phyloP scores from a whole-genome alignment of 37 sponge, comb jelly and placozoan species.

The Lycopodina hypogea region DNA sequence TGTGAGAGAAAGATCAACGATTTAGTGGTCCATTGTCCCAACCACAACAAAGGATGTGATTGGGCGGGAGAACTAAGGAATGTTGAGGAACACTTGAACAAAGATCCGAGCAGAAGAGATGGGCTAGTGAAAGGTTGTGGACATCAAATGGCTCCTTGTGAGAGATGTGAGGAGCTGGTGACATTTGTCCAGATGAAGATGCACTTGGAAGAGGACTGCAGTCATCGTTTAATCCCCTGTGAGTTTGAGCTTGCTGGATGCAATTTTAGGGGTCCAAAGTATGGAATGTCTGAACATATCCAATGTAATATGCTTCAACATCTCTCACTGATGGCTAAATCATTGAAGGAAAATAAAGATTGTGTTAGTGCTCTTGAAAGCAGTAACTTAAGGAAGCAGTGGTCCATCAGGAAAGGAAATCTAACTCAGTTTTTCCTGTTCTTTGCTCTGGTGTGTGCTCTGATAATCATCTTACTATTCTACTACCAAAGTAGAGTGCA shows the following conservation, averaged over 20 bases:
- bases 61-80: constrained; percentile 4
- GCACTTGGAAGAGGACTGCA: neutral
- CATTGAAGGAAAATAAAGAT: neutral
- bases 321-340: neutral
- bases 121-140: neutral
- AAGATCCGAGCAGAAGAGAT: neutral
- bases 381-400: no score
- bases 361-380: no score
- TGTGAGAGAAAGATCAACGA: neutral
- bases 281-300: neutral
- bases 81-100: constrained; percentile 7
- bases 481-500: no score
- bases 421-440: no score
- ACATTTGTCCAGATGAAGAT: neutral
- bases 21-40: neutral
- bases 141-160: neutral
- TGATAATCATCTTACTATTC: no score
- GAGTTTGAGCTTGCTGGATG: neutral
- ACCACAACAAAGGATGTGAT: constrained; percentile 2
- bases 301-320: neutral
- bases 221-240: neutral
- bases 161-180: neutral
- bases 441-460: no score
- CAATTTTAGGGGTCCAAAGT: neutral
- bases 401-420: no score